Evolutionary conservation across 2,888 invertebrate genomes (phyloP), one percentile per base, ranked within the genome.

Genomic region (Athripsodes cinereus): DNA sequence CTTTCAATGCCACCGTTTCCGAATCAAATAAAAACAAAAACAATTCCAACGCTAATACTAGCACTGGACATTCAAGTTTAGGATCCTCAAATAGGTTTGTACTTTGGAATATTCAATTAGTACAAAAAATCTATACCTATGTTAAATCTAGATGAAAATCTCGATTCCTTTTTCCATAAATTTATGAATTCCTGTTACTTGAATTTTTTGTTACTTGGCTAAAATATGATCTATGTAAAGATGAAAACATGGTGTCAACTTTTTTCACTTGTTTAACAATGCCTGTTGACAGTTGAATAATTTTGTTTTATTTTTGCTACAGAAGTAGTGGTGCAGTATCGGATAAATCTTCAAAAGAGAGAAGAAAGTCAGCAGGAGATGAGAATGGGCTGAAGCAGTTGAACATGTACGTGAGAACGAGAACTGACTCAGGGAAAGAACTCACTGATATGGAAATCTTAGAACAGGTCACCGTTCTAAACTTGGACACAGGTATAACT

Each of bases 381-480:
- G 90, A 90, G 69, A 86, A 86, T 67, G 22, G 60, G 6, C 79
- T 84, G 67, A 84, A 84, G 66, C 85, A 84, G 67, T 72, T 85
- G 66, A 85, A 85, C 67, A 82, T 89, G 73, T 85, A 84, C 68
- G 87, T 91, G 22, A 81, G 91, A 65, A 90, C 90, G 40, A 82
- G 92, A 66, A 90, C 93, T 51, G 89, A 89, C 69, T 92, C 93
- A 48, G 93, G 93, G 2, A 88, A 92, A 69, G 87, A 86, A 66
- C 81, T 96, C 58, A 87, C 91, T 8, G 95, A 96, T 76, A 84
- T 90, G 78, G 93, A 96, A 82, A 96, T 96, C 66, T 79, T 96
- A 62, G 92, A 94, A 72, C 92, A 93, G 78, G 91, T 94, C 69
- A 88, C 89, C 63, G 90, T 90, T 52, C 81, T 88, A 69, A 90